Percentiles rank a stretch among this genome's conserved stretches.
These are phyloP conservation scores for Phengaris alcon DNA, from an alignment of 2,888 invertebrate species.

Conservation along the genomic window DNA sequence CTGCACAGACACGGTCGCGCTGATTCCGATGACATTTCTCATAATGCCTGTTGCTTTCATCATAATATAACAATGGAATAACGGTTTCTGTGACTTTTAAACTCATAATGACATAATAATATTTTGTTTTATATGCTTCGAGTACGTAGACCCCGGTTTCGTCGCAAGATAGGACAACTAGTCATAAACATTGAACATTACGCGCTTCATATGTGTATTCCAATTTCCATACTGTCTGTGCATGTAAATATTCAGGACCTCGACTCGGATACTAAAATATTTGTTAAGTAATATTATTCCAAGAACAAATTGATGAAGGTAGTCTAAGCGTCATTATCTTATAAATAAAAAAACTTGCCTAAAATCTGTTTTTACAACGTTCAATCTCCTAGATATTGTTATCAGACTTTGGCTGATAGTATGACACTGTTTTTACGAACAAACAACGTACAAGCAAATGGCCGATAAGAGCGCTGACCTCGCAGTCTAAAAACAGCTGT, in stretches of 20 bases:
- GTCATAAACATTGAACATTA: constrained; percentile 1
- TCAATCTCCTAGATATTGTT: constrained; percentile 14
- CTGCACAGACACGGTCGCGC: constrained; percentile 16
- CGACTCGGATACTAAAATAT: neutral
- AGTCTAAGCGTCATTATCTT: neutral
- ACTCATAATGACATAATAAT: constrained; percentile 6
- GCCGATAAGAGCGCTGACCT: constrained; percentile 25
- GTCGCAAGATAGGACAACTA: neutral
- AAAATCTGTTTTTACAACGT: neutral
- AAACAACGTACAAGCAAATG: constrained; percentile 23
- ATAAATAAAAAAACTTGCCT: neutral
- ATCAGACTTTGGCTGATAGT: constrained; percentile 14
- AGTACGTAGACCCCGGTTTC: constrained; percentile 6
- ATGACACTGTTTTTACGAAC: constrained; percentile 25
- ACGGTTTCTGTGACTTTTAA: constrained; percentile 13
- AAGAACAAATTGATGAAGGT: neutral
- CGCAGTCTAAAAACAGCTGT: constrained; percentile 24
- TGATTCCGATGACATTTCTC: constrained; percentile 27
- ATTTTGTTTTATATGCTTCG: constrained; percentile 10
- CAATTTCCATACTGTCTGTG: neutral
- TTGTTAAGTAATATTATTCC: neutral
- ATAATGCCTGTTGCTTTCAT: constrained; percentile 27
- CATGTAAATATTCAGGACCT: neutral
- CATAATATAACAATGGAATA: neutral
- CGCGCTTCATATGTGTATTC: neutral